Evolutionary conservation across 2,888 invertebrate genomes (phyloP).

Genomic region (Plagiodera versicolora): DNA sequence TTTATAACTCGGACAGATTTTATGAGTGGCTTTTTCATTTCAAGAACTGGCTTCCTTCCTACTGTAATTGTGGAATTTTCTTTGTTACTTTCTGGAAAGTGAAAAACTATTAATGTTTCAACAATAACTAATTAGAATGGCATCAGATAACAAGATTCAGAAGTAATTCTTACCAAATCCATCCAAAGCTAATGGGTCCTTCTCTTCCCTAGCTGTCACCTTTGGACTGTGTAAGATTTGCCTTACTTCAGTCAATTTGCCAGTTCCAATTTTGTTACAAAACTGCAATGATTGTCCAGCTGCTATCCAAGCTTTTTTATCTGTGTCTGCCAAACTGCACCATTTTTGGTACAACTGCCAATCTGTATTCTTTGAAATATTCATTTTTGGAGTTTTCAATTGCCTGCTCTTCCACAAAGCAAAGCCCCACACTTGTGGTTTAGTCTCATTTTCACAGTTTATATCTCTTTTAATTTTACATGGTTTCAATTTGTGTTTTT

Average conservation of each 20-base stretch:
- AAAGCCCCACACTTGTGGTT: constrained; percentile 85
- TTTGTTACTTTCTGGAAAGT: constrained; percentile 38
- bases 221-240: constrained; percentile 17
- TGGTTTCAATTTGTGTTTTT: constrained; percentile 67
- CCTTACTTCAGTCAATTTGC: constrained; percentile 65
- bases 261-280: constrained; percentile 67
- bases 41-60: constrained; percentile 16
- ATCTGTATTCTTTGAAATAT: neutral
- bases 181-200: constrained; percentile 37
- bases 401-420: constrained; percentile 76
- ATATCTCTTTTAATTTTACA: constrained; percentile 64
- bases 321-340: constrained; percentile 76
- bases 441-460: constrained; percentile 69
- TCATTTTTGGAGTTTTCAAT: constrained; percentile 59
- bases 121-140: no score
- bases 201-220: constrained; percentile 9
- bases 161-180: constrained; percentile 25
- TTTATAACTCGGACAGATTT: neutral
- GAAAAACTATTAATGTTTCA: no score
- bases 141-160: neutral
- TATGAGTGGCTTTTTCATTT: constrained; percentile 16
- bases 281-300: constrained; percentile 78
- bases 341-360: constrained; percentile 84
- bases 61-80: constrained; percentile 33
- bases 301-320: constrained; percentile 77